Percentiles rank a stretch among this genome's conserved stretches.
These are phyloP conservation scores for Cephalotes varians DNA, from an alignment of 2,888 invertebrate genomes.

Conservation along the genomic window DNA sequence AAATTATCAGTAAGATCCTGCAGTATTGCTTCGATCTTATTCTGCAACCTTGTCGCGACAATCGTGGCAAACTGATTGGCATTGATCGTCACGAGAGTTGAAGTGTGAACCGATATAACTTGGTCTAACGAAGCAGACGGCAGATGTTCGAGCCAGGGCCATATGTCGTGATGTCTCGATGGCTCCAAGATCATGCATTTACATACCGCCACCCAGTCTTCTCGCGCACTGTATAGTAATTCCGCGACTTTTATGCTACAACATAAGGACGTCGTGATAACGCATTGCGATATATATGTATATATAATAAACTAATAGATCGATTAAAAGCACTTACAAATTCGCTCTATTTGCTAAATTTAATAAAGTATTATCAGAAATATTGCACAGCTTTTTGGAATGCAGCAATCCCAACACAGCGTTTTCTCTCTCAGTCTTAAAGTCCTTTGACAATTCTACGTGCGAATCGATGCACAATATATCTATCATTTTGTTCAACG, in stretches of 20 bases:
- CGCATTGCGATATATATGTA: neutral
- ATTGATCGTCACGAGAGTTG: slow-evolving; percentile 78
- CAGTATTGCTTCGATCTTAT: slow-evolving; percentile 81
- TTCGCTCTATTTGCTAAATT: slow-evolving; percentile 82
- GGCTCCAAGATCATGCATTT: slow-evolving; percentile 81
- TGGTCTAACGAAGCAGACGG: slow-evolving; percentile 75
- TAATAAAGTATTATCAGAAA: slow-evolving; percentile 81
- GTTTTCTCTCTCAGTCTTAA: slow-evolving; percentile 81
- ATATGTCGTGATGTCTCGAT: slow-evolving; percentile 80
- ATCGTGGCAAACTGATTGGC: slow-evolving; percentile 78
- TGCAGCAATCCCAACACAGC: slow-evolving; percentile 80
- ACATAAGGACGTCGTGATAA: slow-evolving; percentile 41
- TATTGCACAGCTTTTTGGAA: slow-evolving; percentile 81
- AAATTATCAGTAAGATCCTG: slow-evolving; percentile 80
- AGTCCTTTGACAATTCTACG: slow-evolving; percentile 75
- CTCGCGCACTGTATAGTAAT: slow-evolving; percentile 81
- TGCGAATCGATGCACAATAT: slow-evolving; percentile 78
- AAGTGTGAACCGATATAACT: slow-evolving; percentile 76
- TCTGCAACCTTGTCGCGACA: slow-evolving; percentile 80
- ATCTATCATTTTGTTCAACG: slow-evolving; percentile 81
- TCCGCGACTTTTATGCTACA: slow-evolving; percentile 82
- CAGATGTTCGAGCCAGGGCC: slow-evolving; percentile 81
- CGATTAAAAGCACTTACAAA: slow-evolving; percentile 79
- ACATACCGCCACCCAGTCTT: slow-evolving; percentile 84
- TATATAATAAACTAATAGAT: neutral